Evolutionary conservation across 2,113 vertebrate species (phyloP).

Genomic region (Tragelaphus imberbis): DNA sequence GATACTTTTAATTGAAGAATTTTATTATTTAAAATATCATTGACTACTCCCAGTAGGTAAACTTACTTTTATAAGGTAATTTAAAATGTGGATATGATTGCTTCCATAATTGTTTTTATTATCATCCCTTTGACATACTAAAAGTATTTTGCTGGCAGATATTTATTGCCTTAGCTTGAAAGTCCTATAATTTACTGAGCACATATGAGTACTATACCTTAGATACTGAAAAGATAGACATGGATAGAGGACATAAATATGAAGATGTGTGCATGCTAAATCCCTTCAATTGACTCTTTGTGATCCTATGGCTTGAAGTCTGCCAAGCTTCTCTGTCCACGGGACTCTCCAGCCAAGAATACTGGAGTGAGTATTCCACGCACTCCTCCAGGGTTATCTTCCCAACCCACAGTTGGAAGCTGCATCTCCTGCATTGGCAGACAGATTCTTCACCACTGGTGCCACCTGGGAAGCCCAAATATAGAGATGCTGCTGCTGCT

Average conservation of each 20-base stretch:
- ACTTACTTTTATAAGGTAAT: not conserved
- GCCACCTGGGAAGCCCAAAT: not conserved
- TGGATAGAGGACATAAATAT: not conserved
- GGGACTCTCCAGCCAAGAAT: not conserved
- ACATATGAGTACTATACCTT: not conserved
- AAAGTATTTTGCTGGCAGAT: not conserved
- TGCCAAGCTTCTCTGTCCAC: not conserved
- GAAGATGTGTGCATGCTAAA: not conserved
- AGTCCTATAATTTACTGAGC: not conserved
- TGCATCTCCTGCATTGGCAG: not conserved
- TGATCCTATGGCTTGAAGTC: not conserved
- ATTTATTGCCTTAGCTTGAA: not conserved
- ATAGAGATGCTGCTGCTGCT: too few species aligned
- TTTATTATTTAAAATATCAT: not conserved
- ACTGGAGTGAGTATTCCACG: not conserved
- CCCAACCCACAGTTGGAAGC: not conserved
- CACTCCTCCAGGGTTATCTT: not conserved
- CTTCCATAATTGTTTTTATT: not conserved
- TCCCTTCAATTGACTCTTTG: not conserved
- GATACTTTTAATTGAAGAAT: not conserved
- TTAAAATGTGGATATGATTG: not conserved
- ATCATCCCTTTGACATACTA: not conserved
- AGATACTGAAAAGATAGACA: not conserved
- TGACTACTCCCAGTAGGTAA: not conserved
- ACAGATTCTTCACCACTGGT: not conserved